Evolutionary conservation across 2,888 invertebrate genomes (phyloP).

Genomic region (Drosophila quasianomalipes): DNA sequence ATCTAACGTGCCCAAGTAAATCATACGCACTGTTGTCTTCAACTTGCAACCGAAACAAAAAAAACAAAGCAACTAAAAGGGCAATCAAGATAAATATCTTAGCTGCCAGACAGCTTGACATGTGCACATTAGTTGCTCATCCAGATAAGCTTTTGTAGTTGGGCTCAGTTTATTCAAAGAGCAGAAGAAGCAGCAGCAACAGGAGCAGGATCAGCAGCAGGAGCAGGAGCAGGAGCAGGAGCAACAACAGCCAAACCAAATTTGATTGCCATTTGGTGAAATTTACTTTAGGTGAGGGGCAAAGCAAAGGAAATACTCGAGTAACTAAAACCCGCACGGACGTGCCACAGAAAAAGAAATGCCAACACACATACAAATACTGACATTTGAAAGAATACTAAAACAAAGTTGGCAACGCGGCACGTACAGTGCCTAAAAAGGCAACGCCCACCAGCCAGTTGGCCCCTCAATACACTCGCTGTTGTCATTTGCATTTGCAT

Average conservation of each 20-base stretch:
- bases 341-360: constrained; percentile 43
- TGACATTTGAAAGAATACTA: constrained; percentile 12
- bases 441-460: not conserved
- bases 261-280: constrained; percentile 66
- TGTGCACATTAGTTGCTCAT: constrained; percentile 65
- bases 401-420: constrained; percentile 43
- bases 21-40: constrained; percentile 72
- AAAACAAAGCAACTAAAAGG: constrained; percentile 16
- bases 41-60: constrained; percentile 1
- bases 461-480: not conserved
- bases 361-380: constrained; percentile 6
- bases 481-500: constrained; percentile 45
- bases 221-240: constrained; percentile 11
- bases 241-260: constrained; percentile 33
- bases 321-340: constrained; percentile 30
- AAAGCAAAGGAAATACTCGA: constrained; percentile 50
- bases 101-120: constrained; percentile 53
- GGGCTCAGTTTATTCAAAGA: constrained; percentile 39
- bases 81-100: constrained; percentile 66
- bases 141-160: constrained; percentile 57
- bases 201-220: constrained; percentile 2
- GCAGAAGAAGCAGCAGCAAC: constrained; percentile 10
- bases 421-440: constrained; percentile 56
- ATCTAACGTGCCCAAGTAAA: constrained; percentile 58
- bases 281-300: constrained; percentile 45